These are phyloP conservation scores for Sebastes iracundus DNA, from an alignment of 2,797 vertebrate species.

Conservation along the genomic window DNA sequence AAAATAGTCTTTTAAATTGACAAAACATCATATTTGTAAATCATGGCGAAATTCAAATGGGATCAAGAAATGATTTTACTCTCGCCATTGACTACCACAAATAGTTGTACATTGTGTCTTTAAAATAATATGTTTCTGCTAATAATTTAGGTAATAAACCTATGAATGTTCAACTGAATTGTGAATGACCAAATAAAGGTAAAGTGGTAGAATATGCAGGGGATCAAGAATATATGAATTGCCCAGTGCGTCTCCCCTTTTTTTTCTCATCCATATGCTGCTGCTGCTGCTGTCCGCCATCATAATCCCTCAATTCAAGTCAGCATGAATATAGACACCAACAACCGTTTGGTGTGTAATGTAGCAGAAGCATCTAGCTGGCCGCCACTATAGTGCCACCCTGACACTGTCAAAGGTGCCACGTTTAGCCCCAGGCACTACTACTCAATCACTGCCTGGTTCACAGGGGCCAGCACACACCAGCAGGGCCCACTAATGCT, in stretches of 20 bases:
- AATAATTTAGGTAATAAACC: not conserved
- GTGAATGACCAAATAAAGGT: not conserved
- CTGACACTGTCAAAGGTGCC: slow-evolving; percentile 75
- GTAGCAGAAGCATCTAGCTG: slow-evolving; percentile 71
- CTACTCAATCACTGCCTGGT: slow-evolving; percentile 65
- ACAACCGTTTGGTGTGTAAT: slow-evolving; percentile 71
- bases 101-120: not conserved
- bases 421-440: slow-evolving; percentile 69
- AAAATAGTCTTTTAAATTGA: too few species aligned
- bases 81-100: too few species aligned
- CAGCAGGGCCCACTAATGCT: slow-evolving; percentile 66
- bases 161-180: not conserved
- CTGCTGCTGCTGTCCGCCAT: slow-evolving; percentile 5
- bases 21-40: too few species aligned
- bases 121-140: not conserved
- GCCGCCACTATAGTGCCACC: slow-evolving; percentile 64
- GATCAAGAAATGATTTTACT: too few species aligned
- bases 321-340: slow-evolving; percentile 58
- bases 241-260: not conserved
- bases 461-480: slow-evolving; percentile 64
- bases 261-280: slow-evolving; percentile 34
- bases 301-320: slow-evolving; percentile 54
- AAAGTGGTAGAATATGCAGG: not conserved
- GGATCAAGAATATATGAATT: not conserved
- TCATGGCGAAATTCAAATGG: too few species aligned